Percentiles rank a stretch among this genome's conserved stretches.
These are phyloP conservation scores for Otolemur garnettii DNA, from an alignment of 2,113 vertebrate species.

Conservation along the genomic window DNA sequence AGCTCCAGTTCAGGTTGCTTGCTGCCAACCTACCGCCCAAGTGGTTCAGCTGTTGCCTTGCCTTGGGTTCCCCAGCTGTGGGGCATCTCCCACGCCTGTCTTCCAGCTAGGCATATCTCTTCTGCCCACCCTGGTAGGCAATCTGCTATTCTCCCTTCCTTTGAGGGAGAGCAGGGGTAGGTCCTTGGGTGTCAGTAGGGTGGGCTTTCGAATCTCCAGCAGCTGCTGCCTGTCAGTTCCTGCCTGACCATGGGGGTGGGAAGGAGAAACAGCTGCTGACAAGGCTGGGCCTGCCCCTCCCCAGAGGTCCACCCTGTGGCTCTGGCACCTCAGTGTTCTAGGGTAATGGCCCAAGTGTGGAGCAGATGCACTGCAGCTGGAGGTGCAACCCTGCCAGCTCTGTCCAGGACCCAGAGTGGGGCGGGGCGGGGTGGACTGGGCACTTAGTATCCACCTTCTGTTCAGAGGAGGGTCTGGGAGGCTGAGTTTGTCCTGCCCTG, in stretches of 20 bases:
- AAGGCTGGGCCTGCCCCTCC: neutral
- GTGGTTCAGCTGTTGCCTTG: conserved; percentile 17
- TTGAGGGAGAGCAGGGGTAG: neutral
- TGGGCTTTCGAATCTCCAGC: conserved; percentile 23
- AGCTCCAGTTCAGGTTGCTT: neutral
- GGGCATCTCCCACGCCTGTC: neutral
- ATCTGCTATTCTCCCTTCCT: neutral
- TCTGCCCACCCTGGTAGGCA: neutral
- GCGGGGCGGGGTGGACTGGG: neutral
- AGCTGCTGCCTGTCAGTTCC: neutral
- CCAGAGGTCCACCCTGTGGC: neutral
- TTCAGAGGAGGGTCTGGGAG: neutral
- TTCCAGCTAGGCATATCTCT: neutral
- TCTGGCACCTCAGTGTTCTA: neutral
- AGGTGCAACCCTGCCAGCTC: conserved; percentile 37
- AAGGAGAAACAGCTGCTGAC: conserved; percentile 51
- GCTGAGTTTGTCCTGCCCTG: neutral
- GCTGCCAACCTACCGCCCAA: neutral
- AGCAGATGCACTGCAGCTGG: conserved; percentile 66
- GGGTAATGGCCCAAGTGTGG: neutral
- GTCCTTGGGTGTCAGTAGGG: conserved; percentile 4
- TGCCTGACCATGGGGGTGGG: neutral
- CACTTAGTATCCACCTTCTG: too few species aligned
- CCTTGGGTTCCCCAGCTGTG: neutral
- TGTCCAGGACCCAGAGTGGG: neutral